Conservation (phyloP, 2,113 vertebrate genomes). For the Leptocoma aspasia region DNA sequence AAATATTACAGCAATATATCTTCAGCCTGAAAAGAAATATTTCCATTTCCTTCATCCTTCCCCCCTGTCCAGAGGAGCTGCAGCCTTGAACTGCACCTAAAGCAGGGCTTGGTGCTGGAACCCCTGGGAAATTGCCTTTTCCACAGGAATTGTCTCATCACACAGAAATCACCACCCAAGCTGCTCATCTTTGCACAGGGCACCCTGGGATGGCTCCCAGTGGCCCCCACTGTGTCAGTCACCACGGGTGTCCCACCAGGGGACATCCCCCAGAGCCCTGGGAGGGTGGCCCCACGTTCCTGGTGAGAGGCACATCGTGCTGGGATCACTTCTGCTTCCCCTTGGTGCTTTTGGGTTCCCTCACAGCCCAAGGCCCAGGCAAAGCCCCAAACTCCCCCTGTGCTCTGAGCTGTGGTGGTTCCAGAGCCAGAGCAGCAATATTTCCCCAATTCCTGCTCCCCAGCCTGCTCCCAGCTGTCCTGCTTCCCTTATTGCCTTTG, state of each 20-base stretch:
- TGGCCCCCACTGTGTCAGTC: accelerated
- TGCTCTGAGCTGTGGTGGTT: background rate
- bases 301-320: accelerated
- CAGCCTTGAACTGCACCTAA: background rate
- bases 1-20: slow-evolving; percentile 6
- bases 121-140: accelerated
- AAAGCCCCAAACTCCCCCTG: background rate
- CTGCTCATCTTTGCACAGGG: accelerated
- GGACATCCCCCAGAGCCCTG: background rate
- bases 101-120: background rate
- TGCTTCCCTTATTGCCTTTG: slow-evolving; percentile 42
- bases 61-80: background rate
- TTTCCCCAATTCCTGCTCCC: background rate
- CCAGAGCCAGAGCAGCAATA: background rate
- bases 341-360: too few species aligned
- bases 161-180: accelerated
- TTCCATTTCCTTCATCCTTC: background rate
- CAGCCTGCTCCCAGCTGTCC: slow-evolving; percentile 47
- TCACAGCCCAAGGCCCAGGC: background rate
- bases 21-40: background rate
- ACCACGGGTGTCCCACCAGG: accelerated
- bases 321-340: accelerated
- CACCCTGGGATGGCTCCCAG: accelerated
- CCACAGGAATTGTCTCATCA: background rate
- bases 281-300: background rate